phyloP scores from a whole-genome alignment of 2,797 vertebrate species.

The Bryconaethiops microstoma region DNA sequence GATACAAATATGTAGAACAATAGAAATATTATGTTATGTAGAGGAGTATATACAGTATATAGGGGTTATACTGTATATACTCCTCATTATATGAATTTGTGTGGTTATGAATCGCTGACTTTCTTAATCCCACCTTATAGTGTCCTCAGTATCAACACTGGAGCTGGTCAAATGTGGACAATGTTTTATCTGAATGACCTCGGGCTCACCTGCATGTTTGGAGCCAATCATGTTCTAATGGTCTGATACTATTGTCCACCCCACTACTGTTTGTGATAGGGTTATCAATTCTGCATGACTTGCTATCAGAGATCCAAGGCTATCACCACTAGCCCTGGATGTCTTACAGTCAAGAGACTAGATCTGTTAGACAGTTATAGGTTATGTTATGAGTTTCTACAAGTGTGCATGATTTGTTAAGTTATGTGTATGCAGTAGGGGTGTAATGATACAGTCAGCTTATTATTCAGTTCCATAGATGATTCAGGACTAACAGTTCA shows the following conservation, averaged over 20 bases:
- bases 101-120: background rate
- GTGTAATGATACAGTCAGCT: too few relatives aligned
- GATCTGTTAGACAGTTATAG: background rate
- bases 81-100: background rate
- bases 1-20: too few relatives aligned
- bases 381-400: background rate
- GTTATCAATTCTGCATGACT: slow-evolving; percentile 13
- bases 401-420: background rate
- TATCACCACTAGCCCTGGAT: background rate
- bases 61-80: too few relatives aligned
- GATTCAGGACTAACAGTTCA: too few relatives aligned
- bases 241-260: slow-evolving; percentile 21
- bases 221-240: background rate
- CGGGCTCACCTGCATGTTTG: slow-evolving; percentile 8
- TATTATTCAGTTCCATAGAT: too few relatives aligned
- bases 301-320: background rate
- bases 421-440: too few relatives aligned
- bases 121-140: background rate
- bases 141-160: background rate
- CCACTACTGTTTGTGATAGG: slow-evolving; percentile 45
- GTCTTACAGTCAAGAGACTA: background rate
- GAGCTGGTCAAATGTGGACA: background rate
- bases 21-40: too few relatives aligned
- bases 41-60: too few relatives aligned
- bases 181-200: slow-evolving; percentile 6